Percentiles rank a stretch among this genome's conserved stretches.
phyloP scores from a whole-genome alignment of 1,140 invertebrate species.

The Aphis gossypii region DNA sequence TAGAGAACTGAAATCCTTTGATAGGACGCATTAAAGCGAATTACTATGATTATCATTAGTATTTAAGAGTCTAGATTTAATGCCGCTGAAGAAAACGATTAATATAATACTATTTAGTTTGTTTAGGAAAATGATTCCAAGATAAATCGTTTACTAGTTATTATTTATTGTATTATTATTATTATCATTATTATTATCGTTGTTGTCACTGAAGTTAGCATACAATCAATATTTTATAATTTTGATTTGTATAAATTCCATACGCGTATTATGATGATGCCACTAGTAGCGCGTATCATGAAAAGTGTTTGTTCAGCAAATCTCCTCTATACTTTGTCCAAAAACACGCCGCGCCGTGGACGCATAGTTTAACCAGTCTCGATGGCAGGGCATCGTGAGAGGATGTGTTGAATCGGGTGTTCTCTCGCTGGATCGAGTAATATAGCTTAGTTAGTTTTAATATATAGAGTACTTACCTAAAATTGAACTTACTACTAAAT shows the following conservation, averaged over 20 bases:
- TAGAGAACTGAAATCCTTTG: conserved; percentile 4
- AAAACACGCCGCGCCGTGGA: too few species aligned
- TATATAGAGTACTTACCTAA: not conserved
- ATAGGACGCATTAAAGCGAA: not conserved
- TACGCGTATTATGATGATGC: not conserved
- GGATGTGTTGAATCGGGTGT: too few species aligned
- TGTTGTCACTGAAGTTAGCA: not conserved
- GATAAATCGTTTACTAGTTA: not conserved
- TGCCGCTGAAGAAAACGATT: not conserved
- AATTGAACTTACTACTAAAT: not conserved
- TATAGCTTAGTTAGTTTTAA: not conserved
- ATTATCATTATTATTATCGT: not conserved
- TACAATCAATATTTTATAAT: not conserved
- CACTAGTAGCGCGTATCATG: not conserved
- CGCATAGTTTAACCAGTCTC: too few species aligned
- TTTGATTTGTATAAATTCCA: not conserved
- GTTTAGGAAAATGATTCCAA: not conserved
- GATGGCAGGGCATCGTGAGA: too few species aligned
- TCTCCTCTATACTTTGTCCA: not conserved
- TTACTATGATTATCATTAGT: conserved; percentile 18
- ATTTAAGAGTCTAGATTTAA: conserved; percentile 34
- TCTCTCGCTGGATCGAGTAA: too few species aligned
- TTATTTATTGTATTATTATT: not conserved
- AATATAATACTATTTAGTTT: not conserved
- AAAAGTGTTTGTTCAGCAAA: not conserved